phyloP scores from a whole-genome alignment of 2,888 invertebrate species.

The Apamea epomidion region DNA sequence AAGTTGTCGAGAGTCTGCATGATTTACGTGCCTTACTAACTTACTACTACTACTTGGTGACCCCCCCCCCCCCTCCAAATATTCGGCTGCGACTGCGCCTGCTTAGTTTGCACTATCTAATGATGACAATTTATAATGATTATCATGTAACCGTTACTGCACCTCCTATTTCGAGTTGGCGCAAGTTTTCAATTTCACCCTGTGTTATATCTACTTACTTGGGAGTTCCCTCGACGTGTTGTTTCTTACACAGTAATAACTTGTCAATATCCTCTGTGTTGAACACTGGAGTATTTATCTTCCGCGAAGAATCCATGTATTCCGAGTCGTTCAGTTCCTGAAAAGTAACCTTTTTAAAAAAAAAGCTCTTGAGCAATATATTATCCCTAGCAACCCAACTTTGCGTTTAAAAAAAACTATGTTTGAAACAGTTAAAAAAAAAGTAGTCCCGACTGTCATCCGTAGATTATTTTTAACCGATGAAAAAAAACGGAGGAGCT shows the following conservation, averaged over 20 bases:
- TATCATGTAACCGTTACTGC: no score
- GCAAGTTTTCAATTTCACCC: neutral
- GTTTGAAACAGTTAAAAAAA: neutral
- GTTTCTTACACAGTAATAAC: slow-evolving; percentile 66
- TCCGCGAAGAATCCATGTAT: slow-evolving; percentile 26
- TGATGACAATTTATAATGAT: no score
- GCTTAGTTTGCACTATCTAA: no score
- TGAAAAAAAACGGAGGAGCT: no score
- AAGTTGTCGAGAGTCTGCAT: no score
- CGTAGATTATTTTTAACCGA: no score
- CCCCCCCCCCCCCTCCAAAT: no score
- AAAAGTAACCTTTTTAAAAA: neutral
- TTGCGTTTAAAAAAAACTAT: neutral
- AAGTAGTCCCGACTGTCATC: neutral
- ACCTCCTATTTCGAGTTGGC: no score
- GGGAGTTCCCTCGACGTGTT: slow-evolving; percentile 70
- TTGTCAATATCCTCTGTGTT: slow-evolving; percentile 71
- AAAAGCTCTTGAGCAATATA: neutral
- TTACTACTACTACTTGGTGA: no score
- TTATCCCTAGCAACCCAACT: neutral
- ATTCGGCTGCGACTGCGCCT: no score
- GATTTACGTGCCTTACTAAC: no score
- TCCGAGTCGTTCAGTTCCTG: slow-evolving; percentile 39
- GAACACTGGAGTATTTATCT: slow-evolving; percentile 61
- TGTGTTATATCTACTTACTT: slow-evolving; percentile 68